Base-by-base conservation (phyloP, 2,113 vertebrate genomes). In the Gila orcuttii region DNA sequence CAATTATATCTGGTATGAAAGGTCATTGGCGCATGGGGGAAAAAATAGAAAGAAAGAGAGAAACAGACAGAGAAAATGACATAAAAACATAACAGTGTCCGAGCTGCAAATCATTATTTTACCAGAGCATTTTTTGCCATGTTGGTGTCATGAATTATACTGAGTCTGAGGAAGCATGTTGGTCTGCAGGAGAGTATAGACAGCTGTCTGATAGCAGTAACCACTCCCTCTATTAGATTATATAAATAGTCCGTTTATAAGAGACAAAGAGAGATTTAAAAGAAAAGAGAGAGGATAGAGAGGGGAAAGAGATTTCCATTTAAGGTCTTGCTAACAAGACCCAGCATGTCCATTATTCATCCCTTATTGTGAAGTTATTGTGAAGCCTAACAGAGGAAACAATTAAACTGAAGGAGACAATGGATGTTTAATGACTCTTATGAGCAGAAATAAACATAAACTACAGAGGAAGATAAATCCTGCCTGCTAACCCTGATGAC, bases 351-450 rank as follows among this genome's bases (percentile, higher is more conserved):
- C 15, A 66, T 81, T 47, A 47, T 28, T 81, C n/a, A 66, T 28
- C 42, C 13, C 36, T 66, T 66, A 12, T 66, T 81, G 33, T 60
- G 33, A 36, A 36, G 55, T 79, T 42, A n/a, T n/a, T n/a, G n/a
- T 28, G 28, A 2, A 25, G 57, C 9, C 25, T 31, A 17, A 62
- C 39, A 47, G 79, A 66, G 79, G 13, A 81, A 64, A 80, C 60
- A 81, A 64, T 64, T 80, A 17, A n/a, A 45, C 59, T 47, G 39
- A 8, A 69, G 25, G 62, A 82, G 60, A 68, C 64, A 69, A 69
- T 82, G 45, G 6, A n/a, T 52, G 28, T 82, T 68, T 66, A 82
- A 82, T 36, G 79, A 82, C 59, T 31, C 62, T 69, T 66, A 36
- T 52, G 28, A 69, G 45, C 28, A 36, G 4, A 68, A 66, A 68